Percentiles rank a stretch among this genome's conserved stretches.
phyloP scores from a whole-genome alignment of 1,140 invertebrate genomes.

The Atopsyche davidsoni region DNA sequence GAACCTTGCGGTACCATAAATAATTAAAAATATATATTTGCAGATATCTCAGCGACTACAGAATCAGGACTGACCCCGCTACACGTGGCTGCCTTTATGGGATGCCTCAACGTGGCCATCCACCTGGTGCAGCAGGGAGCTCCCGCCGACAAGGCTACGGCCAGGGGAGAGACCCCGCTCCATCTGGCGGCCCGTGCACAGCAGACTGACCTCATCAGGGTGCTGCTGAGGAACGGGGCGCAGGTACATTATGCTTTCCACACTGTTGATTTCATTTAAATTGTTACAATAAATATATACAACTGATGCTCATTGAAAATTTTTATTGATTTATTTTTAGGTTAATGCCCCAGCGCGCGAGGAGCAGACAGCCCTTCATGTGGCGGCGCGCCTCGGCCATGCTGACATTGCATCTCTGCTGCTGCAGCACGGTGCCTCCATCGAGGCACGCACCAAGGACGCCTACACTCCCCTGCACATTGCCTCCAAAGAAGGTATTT shows the following conservation, averaged over 20 bases:
- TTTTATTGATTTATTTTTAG: slow-evolving; percentile 37
- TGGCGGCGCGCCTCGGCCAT: slow-evolving; percentile 86
- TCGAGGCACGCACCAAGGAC: slow-evolving; percentile 87
- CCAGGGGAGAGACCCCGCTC: slow-evolving; percentile 93
- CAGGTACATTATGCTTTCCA: slow-evolving; percentile 32
- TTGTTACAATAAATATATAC: not conserved
- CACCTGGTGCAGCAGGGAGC: slow-evolving; percentile 93
- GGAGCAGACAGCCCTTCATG: slow-evolving; percentile 90
- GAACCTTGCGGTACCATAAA: not conserved
- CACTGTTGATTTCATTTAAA: not conserved
- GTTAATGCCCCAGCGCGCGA: slow-evolving; percentile 93
- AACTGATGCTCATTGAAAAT: not conserved
- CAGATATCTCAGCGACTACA: slow-evolving; percentile 59
- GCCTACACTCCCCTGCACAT: slow-evolving; percentile 96
- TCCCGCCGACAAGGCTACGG: slow-evolving; percentile 88
- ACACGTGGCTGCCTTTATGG: slow-evolving; percentile 98
- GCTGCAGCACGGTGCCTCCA: slow-evolving; percentile 82
- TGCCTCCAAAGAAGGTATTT: slow-evolving; percentile 96
- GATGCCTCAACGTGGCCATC: slow-evolving; percentile 98
- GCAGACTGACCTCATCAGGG: slow-evolving; percentile 93
- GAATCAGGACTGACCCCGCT: slow-evolving; percentile 87
- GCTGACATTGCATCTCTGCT: slow-evolving; percentile 88
- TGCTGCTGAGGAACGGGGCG: slow-evolving; percentile 90
- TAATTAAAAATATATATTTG: slow-evolving; percentile 10
- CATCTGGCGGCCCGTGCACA: slow-evolving; percentile 96